These are phyloP conservation scores for Parnassius smintheus DNA, from an alignment of 2,888 invertebrate species.

Conservation along the genomic window DNA sequence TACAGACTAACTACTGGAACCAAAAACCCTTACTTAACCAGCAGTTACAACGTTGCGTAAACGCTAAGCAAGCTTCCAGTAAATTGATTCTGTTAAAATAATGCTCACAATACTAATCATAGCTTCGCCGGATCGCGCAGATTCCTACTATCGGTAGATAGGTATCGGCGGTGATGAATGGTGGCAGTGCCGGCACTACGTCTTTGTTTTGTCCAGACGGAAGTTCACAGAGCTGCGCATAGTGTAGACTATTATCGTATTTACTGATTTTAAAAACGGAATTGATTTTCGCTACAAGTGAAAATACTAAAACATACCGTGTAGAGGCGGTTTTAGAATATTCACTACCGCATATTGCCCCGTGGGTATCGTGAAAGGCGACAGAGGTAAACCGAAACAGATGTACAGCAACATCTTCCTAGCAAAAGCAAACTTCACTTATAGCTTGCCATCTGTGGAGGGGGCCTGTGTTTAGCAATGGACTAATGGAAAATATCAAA, in stretches of 20 bases:
- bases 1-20: slow-evolving; percentile 9
- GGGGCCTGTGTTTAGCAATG: too few species aligned
- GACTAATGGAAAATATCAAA: background rate
- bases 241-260: background rate
- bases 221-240: slow-evolving; percentile 34
- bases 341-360: too few species aligned
- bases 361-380: too few species aligned
- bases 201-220: slow-evolving; percentile 52
- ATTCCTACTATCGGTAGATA: slow-evolving; percentile 54
- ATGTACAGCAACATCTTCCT: too few species aligned
- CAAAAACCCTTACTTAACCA: slow-evolving; percentile 16
- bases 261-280: background rate
- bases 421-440: too few species aligned
- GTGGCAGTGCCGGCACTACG: slow-evolving; percentile 48
- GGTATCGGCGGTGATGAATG: slow-evolving; percentile 62
- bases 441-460: too few species aligned
- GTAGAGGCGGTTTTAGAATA: background rate
- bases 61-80: slow-evolving; percentile 42
- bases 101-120: slow-evolving; percentile 65
- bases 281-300: background rate
- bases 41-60: slow-evolving; percentile 28
- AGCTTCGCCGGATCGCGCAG: slow-evolving; percentile 52
- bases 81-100: slow-evolving; percentile 61
- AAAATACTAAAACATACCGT: background rate
- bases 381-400: too few species aligned